phyloP scores from a whole-genome alignment of 1,140 invertebrate genomes.

The Ditylenchus dipsaci region DNA sequence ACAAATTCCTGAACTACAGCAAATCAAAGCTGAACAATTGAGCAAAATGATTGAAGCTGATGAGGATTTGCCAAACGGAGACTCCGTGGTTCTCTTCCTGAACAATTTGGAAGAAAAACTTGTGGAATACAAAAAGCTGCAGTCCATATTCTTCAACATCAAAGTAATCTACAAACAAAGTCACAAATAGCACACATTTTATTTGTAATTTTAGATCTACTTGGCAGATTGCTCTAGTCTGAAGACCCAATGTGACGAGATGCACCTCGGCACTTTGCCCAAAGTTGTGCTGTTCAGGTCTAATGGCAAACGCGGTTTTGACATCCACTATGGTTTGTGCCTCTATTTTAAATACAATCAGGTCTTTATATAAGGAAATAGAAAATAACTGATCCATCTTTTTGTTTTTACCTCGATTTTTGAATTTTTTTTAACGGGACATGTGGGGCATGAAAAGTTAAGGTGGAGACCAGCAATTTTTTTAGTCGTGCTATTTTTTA shows the following conservation, averaged over 20 bases:
- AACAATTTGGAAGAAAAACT: not conserved
- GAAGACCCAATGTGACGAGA: constrained; percentile 46
- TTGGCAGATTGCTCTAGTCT: constrained; percentile 10
- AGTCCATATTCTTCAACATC: not conserved
- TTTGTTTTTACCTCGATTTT: too few species aligned
- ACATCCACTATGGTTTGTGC: constrained; percentile 67
- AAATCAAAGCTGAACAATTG: not conserved
- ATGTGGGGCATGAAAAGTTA: too few species aligned
- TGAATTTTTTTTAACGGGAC: too few species aligned
- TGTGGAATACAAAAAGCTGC: constrained; percentile 14
- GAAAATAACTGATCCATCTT: not conserved
- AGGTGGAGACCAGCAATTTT: too few species aligned
- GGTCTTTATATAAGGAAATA: not conserved
- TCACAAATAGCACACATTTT: not conserved
- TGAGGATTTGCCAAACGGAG: not conserved
- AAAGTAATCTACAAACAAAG: not conserved
- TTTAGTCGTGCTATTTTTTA: too few species aligned
- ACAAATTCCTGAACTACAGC: not conserved
- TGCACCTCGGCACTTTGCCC: constrained; percentile 66
- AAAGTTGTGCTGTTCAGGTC: constrained; percentile 69
- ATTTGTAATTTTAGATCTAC: constrained; percentile 7
- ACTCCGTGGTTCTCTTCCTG: not conserved
- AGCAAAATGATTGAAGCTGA: not conserved
- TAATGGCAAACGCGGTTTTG: constrained; percentile 66
- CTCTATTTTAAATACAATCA: not conserved